Conservation (phyloP, 2,113 vertebrate genomes). For the Coregonus clupeaformis region DNA sequence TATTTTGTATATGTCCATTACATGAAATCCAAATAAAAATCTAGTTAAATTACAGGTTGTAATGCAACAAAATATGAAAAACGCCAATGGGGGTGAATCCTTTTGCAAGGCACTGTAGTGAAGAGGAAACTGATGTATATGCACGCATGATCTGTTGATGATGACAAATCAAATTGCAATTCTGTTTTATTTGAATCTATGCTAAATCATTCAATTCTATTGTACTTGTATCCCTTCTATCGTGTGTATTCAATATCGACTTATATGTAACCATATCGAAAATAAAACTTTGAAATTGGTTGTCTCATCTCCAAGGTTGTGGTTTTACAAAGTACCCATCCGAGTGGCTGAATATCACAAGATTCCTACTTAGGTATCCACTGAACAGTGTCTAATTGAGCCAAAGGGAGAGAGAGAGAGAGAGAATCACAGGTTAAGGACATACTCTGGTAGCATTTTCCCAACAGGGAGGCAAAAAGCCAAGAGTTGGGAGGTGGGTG, state of each 20-base stretch:
- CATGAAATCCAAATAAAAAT: no score
- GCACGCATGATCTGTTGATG: background rate
- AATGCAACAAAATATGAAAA: no score
- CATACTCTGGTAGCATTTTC: slow-evolving; percentile 46
- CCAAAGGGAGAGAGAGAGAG: slow-evolving; percentile 40
- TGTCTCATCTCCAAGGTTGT: slow-evolving; percentile 1
- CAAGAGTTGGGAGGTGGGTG: slow-evolving; percentile 53
- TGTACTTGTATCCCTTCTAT: no score
- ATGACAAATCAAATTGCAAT: background rate
- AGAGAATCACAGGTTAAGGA: slow-evolving; percentile 55
- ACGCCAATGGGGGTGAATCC: no score
- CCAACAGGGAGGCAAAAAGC: slow-evolving; percentile 34
- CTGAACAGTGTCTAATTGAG: slow-evolving; percentile 55
- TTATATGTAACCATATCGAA: no score
- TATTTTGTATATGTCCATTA: no score
- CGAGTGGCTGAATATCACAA: background rate
- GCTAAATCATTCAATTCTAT: no score
- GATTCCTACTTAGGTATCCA: slow-evolving; percentile 23
- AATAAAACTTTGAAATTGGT: no score
- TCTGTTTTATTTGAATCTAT: no score
- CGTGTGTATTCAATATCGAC: no score
- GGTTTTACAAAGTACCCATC: background rate
- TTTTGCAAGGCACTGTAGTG: no score
- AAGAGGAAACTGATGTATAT: background rate
- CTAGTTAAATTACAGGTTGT: no score